Conservation (phyloP, 2,797 vertebrate species). For the Mus caroli region DNA sequence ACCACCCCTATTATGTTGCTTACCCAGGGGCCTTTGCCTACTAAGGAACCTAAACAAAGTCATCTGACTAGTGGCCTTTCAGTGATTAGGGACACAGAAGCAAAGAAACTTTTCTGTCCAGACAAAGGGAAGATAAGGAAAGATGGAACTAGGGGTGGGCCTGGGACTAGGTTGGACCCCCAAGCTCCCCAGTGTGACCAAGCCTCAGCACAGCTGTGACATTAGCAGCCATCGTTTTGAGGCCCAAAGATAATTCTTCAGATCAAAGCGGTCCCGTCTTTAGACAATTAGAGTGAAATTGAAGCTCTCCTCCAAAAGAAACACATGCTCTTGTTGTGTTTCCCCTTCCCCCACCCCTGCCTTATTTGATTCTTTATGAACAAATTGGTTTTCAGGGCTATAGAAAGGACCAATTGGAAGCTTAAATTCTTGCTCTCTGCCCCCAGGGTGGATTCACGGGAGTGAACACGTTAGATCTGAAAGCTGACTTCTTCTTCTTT, state of each 20-base stretch:
- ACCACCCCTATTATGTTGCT: rapidly evolving
- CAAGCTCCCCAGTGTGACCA: conserved; percentile 57
- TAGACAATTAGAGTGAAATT: conserved; percentile 91
- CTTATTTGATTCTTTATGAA: conserved; percentile 89
- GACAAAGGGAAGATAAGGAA: conserved; percentile 63
- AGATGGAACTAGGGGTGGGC: conserved; percentile 22
- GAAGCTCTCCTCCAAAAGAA: conserved; percentile 90
- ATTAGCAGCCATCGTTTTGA: conserved; percentile 85
- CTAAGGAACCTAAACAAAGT: conserved; percentile 10
- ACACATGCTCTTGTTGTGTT: conserved; percentile 87
- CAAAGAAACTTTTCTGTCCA: conserved; percentile 57
- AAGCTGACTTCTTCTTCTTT: conserved; percentile 87
- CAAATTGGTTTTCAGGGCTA: conserved; percentile 91
- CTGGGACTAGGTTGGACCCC: conserved; percentile 61
- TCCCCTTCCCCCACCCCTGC: conserved; percentile 73
- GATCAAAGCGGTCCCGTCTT: conserved; percentile 90
- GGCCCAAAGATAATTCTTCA: conserved; percentile 88
- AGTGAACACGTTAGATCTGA: conserved; percentile 89
- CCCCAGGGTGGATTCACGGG: conserved; percentile 90
- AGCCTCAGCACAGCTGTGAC: conserved; percentile 87
- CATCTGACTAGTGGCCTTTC: neutral
- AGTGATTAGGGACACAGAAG: neutral
- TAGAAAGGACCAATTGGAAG: conserved; percentile 89
- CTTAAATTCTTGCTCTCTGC: conserved; percentile 90
- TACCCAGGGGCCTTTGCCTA: neutral